Conservation (phyloP, 2,888 invertebrate species). For the Sinodicranocentrus sp. region DNA sequence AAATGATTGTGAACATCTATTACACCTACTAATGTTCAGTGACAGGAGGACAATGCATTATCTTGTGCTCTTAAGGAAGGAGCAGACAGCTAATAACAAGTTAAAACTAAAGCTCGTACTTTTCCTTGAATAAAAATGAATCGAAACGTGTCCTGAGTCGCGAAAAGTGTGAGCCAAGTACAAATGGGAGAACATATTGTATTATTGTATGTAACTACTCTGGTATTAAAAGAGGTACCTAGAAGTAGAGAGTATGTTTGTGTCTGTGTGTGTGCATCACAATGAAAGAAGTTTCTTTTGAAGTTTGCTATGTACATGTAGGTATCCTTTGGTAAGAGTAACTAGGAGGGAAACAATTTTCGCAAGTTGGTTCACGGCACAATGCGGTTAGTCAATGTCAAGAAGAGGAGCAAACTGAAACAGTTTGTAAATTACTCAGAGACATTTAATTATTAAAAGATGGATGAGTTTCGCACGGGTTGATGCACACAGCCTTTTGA, state of each 20-base stretch:
- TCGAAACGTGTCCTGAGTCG: conserved; percentile 11
- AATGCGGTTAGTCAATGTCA: conserved; percentile 61
- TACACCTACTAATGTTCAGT: no score
- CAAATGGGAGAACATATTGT: neutral
- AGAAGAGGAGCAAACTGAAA: conserved; percentile 13
- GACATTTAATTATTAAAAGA: conserved; percentile 54
- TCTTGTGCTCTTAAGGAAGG: no score
- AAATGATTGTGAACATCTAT: no score
- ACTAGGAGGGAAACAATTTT: neutral
- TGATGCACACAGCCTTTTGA: conserved; percentile 40
- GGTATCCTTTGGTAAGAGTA: neutral
- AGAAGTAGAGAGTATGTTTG: neutral
- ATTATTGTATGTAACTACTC: neutral
- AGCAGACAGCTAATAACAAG: no score
- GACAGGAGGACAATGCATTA: no score
- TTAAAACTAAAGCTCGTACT: no score
- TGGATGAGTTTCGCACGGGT: conserved; percentile 42
- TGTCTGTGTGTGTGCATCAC: neutral
- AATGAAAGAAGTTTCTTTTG: conserved; percentile 3
- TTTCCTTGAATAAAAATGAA: conserved; percentile 6
- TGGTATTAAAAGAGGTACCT: neutral
- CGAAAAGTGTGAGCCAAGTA: neutral
- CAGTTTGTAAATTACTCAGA: conserved; percentile 47
- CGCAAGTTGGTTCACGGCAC: conserved; percentile 17
- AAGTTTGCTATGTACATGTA: neutral